A percentile compares a stretch with the other conserved stretches of the same genome.
phyloP scores from a whole-genome alignment of 1,140 invertebrate species.

The Penaeus japonicus region DNA sequence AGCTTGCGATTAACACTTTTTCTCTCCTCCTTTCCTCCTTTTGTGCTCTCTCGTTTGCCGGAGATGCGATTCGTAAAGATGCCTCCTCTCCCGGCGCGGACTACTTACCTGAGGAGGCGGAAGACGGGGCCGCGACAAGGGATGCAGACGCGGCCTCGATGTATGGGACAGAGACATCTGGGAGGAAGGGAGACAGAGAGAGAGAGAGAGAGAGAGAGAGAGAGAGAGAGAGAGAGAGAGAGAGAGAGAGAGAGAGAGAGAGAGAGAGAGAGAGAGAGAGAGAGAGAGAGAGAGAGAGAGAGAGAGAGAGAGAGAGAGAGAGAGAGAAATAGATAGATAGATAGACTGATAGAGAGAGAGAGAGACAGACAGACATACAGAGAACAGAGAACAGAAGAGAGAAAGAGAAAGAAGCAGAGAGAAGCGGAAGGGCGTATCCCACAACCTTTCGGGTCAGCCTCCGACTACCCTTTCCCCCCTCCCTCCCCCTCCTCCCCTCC shows the following conservation, averaged over 20 bases:
- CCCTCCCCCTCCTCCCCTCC: not conserved
- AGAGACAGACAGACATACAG: too few species aligned
- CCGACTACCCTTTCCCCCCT: not conserved
- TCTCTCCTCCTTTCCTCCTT: too few species aligned
- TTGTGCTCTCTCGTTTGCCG: too few species aligned
- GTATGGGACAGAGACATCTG: slow-evolving; percentile 30
- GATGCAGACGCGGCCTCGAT: not conserved
- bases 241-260: not conserved
- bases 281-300: too few species aligned
- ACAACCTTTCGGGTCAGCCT: not conserved
- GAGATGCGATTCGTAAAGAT: too few species aligned
- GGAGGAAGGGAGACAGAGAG: not conserved
- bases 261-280: not conserved
- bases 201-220: not conserved
- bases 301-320: not conserved
- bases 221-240: too few species aligned
- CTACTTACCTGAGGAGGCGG: too few species aligned
- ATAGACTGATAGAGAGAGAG: not conserved
- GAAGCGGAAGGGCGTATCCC: not conserved
- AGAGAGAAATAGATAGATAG: not conserved
- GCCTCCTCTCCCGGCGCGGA: too few species aligned
- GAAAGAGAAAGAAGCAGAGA: not conserved
- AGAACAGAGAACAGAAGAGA: too few species aligned
- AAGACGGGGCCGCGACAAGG: too few species aligned
- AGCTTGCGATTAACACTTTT: too few species aligned